Conservation (phyloP, 2,797 vertebrate genomes). For the Lycodopsis pacificus region DNA sequence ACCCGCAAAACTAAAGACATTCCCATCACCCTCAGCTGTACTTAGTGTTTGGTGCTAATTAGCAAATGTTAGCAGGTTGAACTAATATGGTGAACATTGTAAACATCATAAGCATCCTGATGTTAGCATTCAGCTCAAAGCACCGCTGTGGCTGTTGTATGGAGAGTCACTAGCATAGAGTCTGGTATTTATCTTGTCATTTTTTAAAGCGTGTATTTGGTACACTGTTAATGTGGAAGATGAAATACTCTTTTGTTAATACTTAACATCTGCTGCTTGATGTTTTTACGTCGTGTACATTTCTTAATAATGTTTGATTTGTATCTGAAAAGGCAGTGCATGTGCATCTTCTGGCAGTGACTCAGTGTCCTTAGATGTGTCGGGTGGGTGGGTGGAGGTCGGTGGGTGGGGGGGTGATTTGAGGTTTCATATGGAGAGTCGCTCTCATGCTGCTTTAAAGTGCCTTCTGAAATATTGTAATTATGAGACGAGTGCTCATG, state of each 20-base stretch:
- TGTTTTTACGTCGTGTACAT: not conserved
- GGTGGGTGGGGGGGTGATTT: constrained; percentile 3
- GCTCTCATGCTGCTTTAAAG: constrained; percentile 50
- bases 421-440: constrained; percentile 44
- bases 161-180: no score
- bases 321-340: constrained; percentile 1
- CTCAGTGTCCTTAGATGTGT: constrained; percentile 51
- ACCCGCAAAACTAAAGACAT: not conserved
- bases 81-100: not conserved
- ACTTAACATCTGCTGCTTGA: not conserved
- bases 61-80: no score
- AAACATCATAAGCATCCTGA: no score
- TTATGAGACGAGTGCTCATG: constrained; percentile 41
- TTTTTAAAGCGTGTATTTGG: not conserved
- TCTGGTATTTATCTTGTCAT: not conserved
- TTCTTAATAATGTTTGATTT: not conserved
- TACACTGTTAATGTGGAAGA: not conserved
- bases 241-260: not conserved
- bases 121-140: not conserved
- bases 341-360: constrained; percentile 43
- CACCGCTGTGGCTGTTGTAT: not conserved
- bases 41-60: not conserved
- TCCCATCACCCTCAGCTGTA: not conserved
- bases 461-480: constrained; percentile 59
- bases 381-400: constrained; percentile 12